Percentiles rank a stretch among this genome's conserved stretches.
These are phyloP conservation scores for Butastur rufipennis DNA, from an alignment of 2,113 vertebrate genomes.

Conservation along the genomic window DNA sequence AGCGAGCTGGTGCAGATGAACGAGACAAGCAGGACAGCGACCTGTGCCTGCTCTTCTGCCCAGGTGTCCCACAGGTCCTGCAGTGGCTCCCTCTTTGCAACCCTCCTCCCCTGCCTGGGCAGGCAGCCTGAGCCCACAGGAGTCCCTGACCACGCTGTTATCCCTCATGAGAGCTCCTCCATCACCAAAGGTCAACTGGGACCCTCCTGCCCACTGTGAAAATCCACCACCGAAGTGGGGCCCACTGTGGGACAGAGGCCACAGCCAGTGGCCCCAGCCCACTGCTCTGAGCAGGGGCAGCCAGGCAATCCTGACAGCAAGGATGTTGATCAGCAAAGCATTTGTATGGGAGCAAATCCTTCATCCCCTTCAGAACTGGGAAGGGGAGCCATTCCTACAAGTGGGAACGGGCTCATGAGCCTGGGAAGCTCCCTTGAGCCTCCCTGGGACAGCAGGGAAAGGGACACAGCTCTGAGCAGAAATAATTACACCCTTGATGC, in stretches of 20 bases:
- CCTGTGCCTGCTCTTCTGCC: not conserved
- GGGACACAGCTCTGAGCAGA: not conserved
- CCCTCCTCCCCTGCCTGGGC: not conserved
- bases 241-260: rapidly evolving
- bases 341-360: not conserved
- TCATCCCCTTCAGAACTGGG: not conserved
- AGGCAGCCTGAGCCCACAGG: rapidly evolving
- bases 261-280: not conserved
- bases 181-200: not conserved
- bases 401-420: not conserved
- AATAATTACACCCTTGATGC: not conserved
- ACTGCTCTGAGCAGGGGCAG: not conserved
- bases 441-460: not conserved
- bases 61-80: not conserved
- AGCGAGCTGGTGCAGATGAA: not conserved
- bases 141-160: rapidly evolving
- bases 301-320: not conserved
- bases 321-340: not conserved
- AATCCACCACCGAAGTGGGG: not conserved
- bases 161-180: not conserved
- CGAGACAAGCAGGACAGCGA: rapidly evolving
- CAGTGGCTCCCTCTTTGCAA: not conserved
- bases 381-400: not conserved
- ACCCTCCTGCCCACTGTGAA: not conserved
- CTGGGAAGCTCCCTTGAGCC: not conserved